A percentile compares a stretch with the other conserved stretches of the same genome.
Evolutionary conservation across 2,797 vertebrate genomes (phyloP).

Genomic region (Ciconia nigra): DNA sequence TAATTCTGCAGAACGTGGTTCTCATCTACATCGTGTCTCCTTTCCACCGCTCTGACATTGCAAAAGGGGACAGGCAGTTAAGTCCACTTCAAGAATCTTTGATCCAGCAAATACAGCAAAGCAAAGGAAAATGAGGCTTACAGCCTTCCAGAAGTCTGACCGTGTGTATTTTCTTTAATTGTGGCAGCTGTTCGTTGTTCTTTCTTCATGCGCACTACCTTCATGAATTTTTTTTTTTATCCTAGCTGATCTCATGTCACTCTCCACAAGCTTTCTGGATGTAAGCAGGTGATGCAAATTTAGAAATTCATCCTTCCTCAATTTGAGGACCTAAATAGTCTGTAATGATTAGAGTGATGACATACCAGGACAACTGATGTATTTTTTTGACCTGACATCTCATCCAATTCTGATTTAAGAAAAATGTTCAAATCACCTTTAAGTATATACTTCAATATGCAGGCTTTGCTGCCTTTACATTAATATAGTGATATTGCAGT

Average conservation of each 20-base stretch:
- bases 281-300: neutral
- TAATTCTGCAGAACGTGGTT: conserved; percentile 11
- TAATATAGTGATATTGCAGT: neutral
- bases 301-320: neutral
- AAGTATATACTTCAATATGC: neutral
- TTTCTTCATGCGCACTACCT: neutral
- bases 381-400: neutral
- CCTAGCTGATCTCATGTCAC: neutral
- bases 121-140: neutral
- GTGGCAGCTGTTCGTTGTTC: neutral
- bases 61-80: neutral
- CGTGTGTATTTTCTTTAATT: neutral
- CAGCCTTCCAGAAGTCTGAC: neutral
- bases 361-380: neutral
- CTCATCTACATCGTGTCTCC: neutral
- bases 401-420: neutral
- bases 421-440: neutral
- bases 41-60: neutral
- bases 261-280: neutral
- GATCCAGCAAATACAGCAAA: neutral
- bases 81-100: neutral
- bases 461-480: neutral
- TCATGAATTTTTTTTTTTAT: neutral
- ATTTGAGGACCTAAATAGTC: neutral
- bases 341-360: neutral